These are phyloP conservation scores for Pheosia tremula DNA, from an alignment of 2,888 invertebrate genomes.

Conservation along the genomic window DNA sequence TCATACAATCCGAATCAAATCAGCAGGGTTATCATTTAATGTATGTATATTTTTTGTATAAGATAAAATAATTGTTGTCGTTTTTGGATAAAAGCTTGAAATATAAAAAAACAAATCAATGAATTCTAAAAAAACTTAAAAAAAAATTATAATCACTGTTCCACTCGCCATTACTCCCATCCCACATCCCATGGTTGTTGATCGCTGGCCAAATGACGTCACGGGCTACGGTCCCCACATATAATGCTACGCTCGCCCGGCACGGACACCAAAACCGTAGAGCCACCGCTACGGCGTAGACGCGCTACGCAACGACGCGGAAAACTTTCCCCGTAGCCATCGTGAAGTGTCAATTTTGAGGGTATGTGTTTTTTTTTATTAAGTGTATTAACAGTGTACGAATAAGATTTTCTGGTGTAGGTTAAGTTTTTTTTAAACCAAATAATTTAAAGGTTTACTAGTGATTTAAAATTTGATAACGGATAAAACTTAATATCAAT, in stretches of 20 bases:
- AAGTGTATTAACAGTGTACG: neutral
- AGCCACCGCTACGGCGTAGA: conserved; percentile 70
- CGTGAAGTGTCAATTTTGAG: conserved; percentile 3
- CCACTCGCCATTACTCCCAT: conserved; percentile 55
- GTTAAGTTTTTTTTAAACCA: neutral
- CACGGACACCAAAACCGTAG: conserved; percentile 66
- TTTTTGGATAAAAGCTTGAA: too few species aligned
- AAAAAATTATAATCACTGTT: conserved; percentile 31
- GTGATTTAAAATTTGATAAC: too few species aligned
- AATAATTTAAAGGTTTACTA: too few species aligned
- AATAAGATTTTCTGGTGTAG: neutral
- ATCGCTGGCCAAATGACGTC: conserved; percentile 71
- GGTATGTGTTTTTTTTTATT: conserved; percentile 4
- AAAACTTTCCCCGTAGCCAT: conserved; percentile 42
- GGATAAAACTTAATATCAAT: too few species aligned
- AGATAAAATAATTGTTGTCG: too few species aligned
- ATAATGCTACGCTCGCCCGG: conserved; percentile 62
- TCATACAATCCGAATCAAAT: too few species aligned
- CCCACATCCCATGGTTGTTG: conserved; percentile 64
- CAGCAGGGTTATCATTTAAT: too few species aligned
- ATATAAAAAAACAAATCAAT: too few species aligned
- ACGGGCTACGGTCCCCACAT: conserved; percentile 52
- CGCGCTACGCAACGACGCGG: conserved; percentile 61
- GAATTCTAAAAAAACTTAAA: conserved; percentile 14
- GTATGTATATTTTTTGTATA: too few species aligned